Evolutionary conservation across 2,797 vertebrate genomes (phyloP).

Genomic region (Macrochelys suwanniensis): DNA sequence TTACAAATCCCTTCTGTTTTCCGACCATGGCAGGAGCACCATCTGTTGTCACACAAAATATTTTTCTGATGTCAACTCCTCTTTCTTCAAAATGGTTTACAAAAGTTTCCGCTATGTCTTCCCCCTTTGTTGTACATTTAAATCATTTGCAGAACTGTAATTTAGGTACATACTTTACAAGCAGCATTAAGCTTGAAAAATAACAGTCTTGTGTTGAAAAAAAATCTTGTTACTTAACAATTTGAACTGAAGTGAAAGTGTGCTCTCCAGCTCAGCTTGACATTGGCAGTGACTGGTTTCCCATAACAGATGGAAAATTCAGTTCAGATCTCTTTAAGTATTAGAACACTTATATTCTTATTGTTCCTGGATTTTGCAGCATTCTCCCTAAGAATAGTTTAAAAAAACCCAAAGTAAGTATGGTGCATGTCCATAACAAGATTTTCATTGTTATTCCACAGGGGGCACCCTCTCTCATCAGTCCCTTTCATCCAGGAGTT

Average conservation of each 20-base stretch:
- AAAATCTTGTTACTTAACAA: background rate
- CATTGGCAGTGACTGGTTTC: slow-evolving; percentile 7
- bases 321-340: background rate
- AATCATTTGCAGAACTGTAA: background rate
- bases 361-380: slow-evolving; percentile 36
- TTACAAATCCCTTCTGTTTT: too few species aligned
- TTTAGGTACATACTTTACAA: background rate
- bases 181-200: background rate
- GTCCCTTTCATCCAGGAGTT: slow-evolving; percentile 23
- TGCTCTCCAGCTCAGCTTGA: slow-evolving; percentile 4
- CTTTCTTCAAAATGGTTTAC: too few species aligned
- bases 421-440: background rate
- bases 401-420: background rate
- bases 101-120: too few species aligned
- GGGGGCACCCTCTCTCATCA: background rate
- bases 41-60: too few species aligned
- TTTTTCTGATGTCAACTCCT: too few species aligned
- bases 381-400: background rate
- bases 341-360: background rate
- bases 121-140: background rate
- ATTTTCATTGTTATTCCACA: slow-evolving; percentile 24
- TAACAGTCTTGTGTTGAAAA: background rate
- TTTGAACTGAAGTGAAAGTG: background rate
- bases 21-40: too few species aligned
- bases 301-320: background rate